These are phyloP conservation scores for Tenrec ecaudatus DNA, from an alignment of 2,113 vertebrate genomes.

Conservation along the genomic window DNA sequence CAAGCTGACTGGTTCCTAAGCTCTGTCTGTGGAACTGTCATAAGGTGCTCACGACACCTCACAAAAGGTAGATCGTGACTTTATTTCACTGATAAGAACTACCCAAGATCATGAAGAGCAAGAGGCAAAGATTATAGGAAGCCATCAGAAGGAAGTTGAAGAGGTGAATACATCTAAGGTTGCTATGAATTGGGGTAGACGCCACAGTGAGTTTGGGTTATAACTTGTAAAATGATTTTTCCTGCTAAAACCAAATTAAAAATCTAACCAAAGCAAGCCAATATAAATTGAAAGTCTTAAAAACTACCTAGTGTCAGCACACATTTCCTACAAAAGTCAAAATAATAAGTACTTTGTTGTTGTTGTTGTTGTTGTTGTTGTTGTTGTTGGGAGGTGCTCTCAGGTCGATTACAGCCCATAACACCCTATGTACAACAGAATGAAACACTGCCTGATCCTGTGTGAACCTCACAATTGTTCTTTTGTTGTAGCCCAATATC, in stretches of 20 bases:
- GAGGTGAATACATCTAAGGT: neutral
- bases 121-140: neutral
- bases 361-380: too few species aligned
- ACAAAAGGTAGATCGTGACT: neutral
- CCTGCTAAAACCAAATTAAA: neutral
- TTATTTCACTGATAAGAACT: neutral
- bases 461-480: too few species aligned
- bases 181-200: neutral
- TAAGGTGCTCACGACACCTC: too few species aligned
- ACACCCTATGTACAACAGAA: too few species aligned
- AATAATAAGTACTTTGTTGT: neutral
- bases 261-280: neutral
- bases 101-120: neutral
- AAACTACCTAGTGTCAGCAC: neutral
- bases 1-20: too few species aligned
- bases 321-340: neutral
- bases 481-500: too few species aligned
- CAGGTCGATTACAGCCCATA: too few species aligned
- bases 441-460: too few species aligned
- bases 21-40: too few species aligned
- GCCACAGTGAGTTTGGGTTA: too few species aligned
- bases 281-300: neutral
- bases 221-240: too few species aligned
- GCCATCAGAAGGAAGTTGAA: neutral
- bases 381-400: too few species aligned